A percentile compares a stretch with the other conserved stretches of the same genome.
These are phyloP conservation scores for Dendropsophus ebraccatus DNA, from an alignment of 2,113 vertebrate species.

Conservation along the genomic window DNA sequence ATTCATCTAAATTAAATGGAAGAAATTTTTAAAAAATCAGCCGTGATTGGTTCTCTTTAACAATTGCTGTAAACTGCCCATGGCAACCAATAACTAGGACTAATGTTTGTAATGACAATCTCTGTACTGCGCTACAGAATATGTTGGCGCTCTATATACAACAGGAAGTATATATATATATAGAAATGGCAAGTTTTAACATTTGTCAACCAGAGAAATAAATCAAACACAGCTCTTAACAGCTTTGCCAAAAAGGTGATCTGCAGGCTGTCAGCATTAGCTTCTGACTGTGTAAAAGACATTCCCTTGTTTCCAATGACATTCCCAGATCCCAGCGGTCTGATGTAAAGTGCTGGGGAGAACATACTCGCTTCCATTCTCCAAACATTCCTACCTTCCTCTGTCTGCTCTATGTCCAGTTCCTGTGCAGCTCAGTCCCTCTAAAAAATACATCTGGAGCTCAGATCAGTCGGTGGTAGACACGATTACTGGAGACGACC, in stretches of 20 bases:
- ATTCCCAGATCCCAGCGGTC: conserved; percentile 48
- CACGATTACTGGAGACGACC: conserved; percentile 7
- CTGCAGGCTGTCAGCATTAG: conserved; percentile 51
- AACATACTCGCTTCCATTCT: conserved; percentile 33
- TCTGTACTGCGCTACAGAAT: background rate
- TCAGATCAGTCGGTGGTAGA: background rate
- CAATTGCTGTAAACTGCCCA: too few relatives aligned
- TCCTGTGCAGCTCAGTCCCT: conserved; percentile 26
- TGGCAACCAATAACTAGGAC: too few relatives aligned
- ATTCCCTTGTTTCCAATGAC: conserved; percentile 45
- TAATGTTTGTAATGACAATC: background rate
- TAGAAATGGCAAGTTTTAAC: background rate
- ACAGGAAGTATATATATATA: background rate
- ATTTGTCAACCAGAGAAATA: conserved; percentile 25
- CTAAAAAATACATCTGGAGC: conserved; percentile 50
- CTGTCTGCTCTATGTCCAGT: conserved; percentile 49
- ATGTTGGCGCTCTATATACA: background rate
- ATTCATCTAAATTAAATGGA: too few relatives aligned
- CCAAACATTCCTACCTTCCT: conserved; percentile 48
- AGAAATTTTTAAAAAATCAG: too few relatives aligned
- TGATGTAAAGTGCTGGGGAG: conserved; percentile 54
- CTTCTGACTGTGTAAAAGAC: conserved; percentile 53
- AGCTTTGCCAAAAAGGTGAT: conserved; percentile 50
- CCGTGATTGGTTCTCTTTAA: too few relatives aligned
- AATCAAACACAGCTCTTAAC: conserved; percentile 28